Evolutionary conservation across 2,797 vertebrate species (phyloP).

Genomic region (Neosilurus hyrtlii): DNA sequence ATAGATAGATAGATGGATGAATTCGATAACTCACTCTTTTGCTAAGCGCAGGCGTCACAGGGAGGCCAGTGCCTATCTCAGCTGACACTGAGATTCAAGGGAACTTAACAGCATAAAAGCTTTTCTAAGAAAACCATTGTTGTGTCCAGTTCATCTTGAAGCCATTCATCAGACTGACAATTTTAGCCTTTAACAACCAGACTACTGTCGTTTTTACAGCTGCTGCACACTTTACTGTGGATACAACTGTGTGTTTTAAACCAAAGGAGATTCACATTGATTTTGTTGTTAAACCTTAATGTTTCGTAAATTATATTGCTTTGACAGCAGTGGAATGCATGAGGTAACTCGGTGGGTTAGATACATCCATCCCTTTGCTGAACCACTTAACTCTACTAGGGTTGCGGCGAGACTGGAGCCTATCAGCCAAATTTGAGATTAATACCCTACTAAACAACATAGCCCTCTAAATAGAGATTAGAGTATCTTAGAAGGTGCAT

Average conservation of each 20-base stretch:
- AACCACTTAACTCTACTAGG: no score
- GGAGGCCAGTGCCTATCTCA: no score
- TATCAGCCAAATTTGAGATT: no score
- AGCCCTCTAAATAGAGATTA: conserved; percentile 43
- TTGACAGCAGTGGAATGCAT: neutral
- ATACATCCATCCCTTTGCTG: no score
- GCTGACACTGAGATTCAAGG: no score
- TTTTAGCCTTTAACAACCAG: conserved; percentile 22
- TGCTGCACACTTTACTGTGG: conserved; percentile 19
- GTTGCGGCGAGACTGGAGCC: no score
- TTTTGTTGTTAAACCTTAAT: neutral
- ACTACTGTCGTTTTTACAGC: conserved; percentile 14
- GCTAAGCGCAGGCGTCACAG: no score
- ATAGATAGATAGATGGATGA: no score
- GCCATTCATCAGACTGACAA: conserved; percentile 44
- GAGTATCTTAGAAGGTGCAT: conserved; percentile 22
- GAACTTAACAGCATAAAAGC: neutral
- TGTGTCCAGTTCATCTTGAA: conserved; percentile 41
- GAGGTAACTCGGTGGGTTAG: neutral
- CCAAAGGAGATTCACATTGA: neutral
- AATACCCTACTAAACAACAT: conserved; percentile 35
- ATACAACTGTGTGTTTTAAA: neutral
- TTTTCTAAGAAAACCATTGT: conserved; percentile 24
- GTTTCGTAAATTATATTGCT: neutral
- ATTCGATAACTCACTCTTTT: no score